A percentile compares a stretch with the other conserved stretches of the same genome.
Evolutionary conservation across 1,140 invertebrate genomes (phyloP).

Genomic region (Planococcus citri): DNA sequence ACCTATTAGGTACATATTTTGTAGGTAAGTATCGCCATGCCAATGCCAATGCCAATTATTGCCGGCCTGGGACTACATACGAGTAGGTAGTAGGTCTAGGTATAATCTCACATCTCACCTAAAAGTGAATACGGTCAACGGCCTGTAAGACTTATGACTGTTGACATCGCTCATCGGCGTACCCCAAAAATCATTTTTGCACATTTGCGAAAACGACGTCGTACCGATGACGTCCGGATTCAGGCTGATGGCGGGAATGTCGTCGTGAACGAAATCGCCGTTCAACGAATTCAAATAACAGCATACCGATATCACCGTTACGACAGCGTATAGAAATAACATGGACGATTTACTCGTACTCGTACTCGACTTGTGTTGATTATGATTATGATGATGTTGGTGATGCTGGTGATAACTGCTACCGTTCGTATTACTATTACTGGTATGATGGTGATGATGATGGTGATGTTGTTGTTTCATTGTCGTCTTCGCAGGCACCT

Average conservation of each 20-base stretch:
- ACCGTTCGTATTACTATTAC: too few species aligned
- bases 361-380: too few species aligned
- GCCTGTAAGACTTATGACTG: constrained; percentile 75
- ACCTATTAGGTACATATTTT: too few species aligned
- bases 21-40: too few species aligned
- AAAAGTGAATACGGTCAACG: constrained; percentile 68
- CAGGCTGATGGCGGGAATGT: constrained; percentile 70
- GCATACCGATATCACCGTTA: constrained; percentile 49
- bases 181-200: constrained; percentile 84
- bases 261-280: constrained; percentile 84
- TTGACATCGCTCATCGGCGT: constrained; percentile 69
- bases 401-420: too few species aligned
- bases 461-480: too few species aligned
- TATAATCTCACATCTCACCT: constrained; percentile 51
- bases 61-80: too few species aligned
- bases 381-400: too few species aligned
- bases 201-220: constrained; percentile 48
- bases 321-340: constrained; percentile 39
- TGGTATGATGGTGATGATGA: too few species aligned
- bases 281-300: constrained; percentile 65
- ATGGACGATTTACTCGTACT: neutral
- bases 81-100: too few species aligned
- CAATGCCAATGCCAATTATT: too few species aligned
- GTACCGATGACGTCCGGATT: constrained; percentile 69
- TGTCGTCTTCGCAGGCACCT: too few species aligned